These are phyloP conservation scores for Sclerodermus sp. DNA, from an alignment of 2,888 invertebrate species.

Conservation along the genomic window DNA sequence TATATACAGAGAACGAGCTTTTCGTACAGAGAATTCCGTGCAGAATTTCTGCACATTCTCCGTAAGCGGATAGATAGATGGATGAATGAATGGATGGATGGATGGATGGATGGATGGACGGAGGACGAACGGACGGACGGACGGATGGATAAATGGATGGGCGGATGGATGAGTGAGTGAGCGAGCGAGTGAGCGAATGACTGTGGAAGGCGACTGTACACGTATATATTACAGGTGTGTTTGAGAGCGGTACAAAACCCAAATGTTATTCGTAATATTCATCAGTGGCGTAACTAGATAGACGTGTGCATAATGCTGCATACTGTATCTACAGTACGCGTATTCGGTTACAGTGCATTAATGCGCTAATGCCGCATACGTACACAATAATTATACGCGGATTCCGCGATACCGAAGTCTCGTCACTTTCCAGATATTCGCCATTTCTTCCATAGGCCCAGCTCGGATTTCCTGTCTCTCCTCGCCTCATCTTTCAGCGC, in stretches of 20 bases:
- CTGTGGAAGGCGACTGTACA: slow-evolving; percentile 17
- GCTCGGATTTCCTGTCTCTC: no score
- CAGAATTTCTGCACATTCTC: slow-evolving; percentile 32
- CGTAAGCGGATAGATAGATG: slow-evolving; percentile 25
- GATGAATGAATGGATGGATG: slow-evolving; percentile 17
- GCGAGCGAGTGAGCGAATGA: no score
- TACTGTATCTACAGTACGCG: no score
- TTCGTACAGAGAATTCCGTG: slow-evolving; percentile 30
- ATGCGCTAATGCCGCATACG: slow-evolving; percentile 35
- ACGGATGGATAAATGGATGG: slow-evolving; percentile 7
- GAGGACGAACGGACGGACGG: slow-evolving; percentile 12
- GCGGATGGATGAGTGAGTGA: no score
- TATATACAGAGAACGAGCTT: slow-evolving; percentile 9
- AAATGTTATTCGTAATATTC: slow-evolving; percentile 41
- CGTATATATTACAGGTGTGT: slow-evolving; percentile 23
- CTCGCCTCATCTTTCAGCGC: no score
- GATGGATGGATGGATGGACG: slow-evolving; percentile 23
- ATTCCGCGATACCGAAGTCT: slow-evolving; percentile 20
- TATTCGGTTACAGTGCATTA: slow-evolving; percentile 32
- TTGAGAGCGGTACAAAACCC: slow-evolving; percentile 23
- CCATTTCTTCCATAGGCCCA: neutral
- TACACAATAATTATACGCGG: slow-evolving; percentile 42
- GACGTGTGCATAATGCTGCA: slow-evolving; percentile 14
- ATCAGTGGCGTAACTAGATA: slow-evolving; percentile 20
- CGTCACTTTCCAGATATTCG: slow-evolving; percentile 3